phyloP scores from a whole-genome alignment of 2,888 invertebrate genomes.

The Helobdella robusta region DNA sequence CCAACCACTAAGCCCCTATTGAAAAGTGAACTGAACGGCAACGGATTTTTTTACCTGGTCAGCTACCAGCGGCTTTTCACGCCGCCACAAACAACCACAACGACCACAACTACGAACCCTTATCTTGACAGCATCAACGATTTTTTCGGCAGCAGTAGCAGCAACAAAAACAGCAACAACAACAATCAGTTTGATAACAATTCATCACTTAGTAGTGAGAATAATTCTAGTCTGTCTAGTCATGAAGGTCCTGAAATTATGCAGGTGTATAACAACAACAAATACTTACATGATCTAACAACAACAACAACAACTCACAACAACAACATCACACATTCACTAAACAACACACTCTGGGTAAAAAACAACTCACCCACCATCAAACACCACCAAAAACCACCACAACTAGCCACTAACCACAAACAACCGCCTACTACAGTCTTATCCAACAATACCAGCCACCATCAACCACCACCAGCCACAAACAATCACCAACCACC shows the following conservation, averaged over 20 bases:
- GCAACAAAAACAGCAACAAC: not conserved
- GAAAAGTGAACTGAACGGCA: slow-evolving; percentile 88
- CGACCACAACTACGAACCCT: too few relatives aligned
- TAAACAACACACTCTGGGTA: too few relatives aligned
- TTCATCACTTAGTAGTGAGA: not conserved
- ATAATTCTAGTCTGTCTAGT: not conserved
- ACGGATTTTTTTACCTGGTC: slow-evolving; percentile 81
- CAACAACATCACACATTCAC: too few relatives aligned
- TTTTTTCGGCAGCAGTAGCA: too few relatives aligned
- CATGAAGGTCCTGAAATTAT: not conserved
- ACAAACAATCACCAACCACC: not conserved
- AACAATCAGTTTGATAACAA: not conserved
- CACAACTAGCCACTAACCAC: not conserved
- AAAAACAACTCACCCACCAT: too few relatives aligned
- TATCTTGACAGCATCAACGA: not conserved
- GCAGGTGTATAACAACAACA: not conserved
- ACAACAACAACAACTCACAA: slow-evolving; percentile 1
- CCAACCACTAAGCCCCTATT: slow-evolving; percentile 66
- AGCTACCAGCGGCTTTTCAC: slow-evolving; percentile 62
- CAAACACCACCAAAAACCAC: not conserved
- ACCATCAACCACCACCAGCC: not conserved
- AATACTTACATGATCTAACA: not conserved
- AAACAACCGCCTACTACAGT: not conserved
- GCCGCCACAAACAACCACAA: not conserved
- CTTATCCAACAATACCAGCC: too few relatives aligned